Percentiles rank a stretch among this genome's conserved stretches.
phyloP scores from a whole-genome alignment of 2,888 invertebrate species.

The Malthinus seriepunctatus region DNA sequence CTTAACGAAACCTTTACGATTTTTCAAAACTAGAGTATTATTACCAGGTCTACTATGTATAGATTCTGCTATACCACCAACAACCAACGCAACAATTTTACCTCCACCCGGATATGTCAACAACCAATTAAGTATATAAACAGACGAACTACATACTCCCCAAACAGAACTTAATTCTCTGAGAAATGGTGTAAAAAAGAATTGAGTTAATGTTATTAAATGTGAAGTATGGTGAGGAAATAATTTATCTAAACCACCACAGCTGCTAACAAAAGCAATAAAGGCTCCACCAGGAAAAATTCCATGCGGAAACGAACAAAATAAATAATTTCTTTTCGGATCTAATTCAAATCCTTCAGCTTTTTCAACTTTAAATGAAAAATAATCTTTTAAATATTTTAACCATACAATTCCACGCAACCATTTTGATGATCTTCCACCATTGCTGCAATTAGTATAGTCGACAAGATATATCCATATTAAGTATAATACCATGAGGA shows the following conservation, averaged over 20 bases:
- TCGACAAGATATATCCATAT: conserved; percentile 65
- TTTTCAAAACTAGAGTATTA: conserved; percentile 73
- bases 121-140: conserved; percentile 67
- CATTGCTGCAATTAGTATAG: conserved; percentile 61
- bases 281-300: conserved; percentile 76
- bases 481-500: conserved; percentile 62
- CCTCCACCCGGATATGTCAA: conserved; percentile 60
- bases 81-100: conserved; percentile 72
- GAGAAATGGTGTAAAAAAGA: conserved; percentile 67
- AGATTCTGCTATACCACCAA: conserved; percentile 90
- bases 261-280: conserved; percentile 76
- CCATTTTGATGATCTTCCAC: conserved; percentile 54
- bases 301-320: conserved; percentile 86
- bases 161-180: conserved; percentile 48
- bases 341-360: conserved; percentile 83
- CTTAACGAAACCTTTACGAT: conserved; percentile 65
- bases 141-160: conserved; percentile 63
- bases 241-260: conserved; percentile 54
- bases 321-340: conserved; percentile 79
- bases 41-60: conserved; percentile 78
- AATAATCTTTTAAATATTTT: conserved; percentile 78
- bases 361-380: conserved; percentile 82
- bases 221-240: conserved; percentile 58
- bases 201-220: conserved; percentile 63
- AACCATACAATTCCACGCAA: conserved; percentile 70